Evolutionary conservation across 2,888 invertebrate species (phyloP).

Genomic region (Mesorhabditis spiculigera): DNA sequence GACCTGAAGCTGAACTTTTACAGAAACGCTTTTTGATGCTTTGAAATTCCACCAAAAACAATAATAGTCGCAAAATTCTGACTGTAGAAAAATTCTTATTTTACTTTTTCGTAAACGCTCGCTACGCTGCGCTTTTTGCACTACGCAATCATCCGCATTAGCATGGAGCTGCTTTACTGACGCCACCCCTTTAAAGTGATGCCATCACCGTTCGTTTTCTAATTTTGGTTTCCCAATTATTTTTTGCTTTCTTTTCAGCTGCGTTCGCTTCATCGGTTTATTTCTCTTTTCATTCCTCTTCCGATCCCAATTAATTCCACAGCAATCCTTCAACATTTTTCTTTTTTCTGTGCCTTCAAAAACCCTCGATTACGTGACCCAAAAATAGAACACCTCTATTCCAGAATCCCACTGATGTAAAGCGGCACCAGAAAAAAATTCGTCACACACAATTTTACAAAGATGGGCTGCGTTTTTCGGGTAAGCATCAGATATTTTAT

Average conservation of each 20-base stretch:
- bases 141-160: background rate
- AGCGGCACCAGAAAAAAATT: background rate
- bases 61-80: too few species aligned
- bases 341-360: slow-evolving; percentile 13
- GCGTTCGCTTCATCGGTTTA: slow-evolving; percentile 19
- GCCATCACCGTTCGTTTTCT: slow-evolving; percentile 21
- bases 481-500: background rate
- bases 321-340: too few species aligned
- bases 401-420: slow-evolving; percentile 7
- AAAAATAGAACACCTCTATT: slow-evolving; percentile 9
- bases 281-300: slow-evolving; percentile 18
- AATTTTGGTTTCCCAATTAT: slow-evolving; percentile 18
- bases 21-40: too few species aligned
- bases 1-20: too few species aligned
- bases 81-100: too few species aligned
- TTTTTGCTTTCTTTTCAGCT: slow-evolving; percentile 1
- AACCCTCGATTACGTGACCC: slow-evolving; percentile 10
- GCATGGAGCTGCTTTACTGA: background rate
- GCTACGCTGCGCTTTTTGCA: background rate
- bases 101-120: too few species aligned
- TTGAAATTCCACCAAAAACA: too few species aligned
- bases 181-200: slow-evolving; percentile 12
- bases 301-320: slow-evolving; percentile 10
- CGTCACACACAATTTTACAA: slow-evolving; percentile 13
- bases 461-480: slow-evolving; percentile 35